Base-by-base conservation (phyloP, 2,113 vertebrate genomes). In the Halichoerus grypus region DNA sequence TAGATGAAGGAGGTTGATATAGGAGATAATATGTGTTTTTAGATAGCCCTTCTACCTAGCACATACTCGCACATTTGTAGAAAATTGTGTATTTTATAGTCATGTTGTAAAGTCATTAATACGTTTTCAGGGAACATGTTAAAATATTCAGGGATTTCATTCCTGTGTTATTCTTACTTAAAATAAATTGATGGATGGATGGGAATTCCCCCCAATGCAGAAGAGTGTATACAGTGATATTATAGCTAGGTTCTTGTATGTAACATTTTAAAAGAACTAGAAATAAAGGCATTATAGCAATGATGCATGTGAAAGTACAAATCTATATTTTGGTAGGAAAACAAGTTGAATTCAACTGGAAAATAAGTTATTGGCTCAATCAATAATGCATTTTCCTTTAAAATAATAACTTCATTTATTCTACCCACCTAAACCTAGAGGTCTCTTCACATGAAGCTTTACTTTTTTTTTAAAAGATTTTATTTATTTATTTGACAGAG, bases 81-180 rank as follows among this genome's bases (percentile, higher is more conserved):
- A 89, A 83, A 85, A 84, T 33, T n/a, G 24, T 57, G 19, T 83
- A 82, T 76, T 93, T 96, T 76, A 82, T 76, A 39, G 51, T 96
- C 42, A 76, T 55, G 14, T 74, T 95, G 46, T 51, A 84, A 97
- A 84, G 39, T 71, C 46, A 92, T 83, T 88, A 88, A 51, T 95
- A 59, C 3, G 80, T 95, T 88, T 95, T 83, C 39, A 94, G 80
- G 14, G 33, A 88, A 57, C 53, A 82, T 91, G 59, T 83, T 84
- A 85, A 94, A 96, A 88, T 96, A 72, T 83, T 80, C 76, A 95
- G 39, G 71, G 28, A 46, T 82, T 89, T 88, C 95, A 67, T 46
- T 95, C 13, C 46, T 72, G 19, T 85, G 72, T 94, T 89, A 31
- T 39, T 89, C 53, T 72, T 96, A n/a, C 59, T 88, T 92, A 55